These are phyloP conservation scores for Lycodopsis pacificus DNA, from an alignment of 2,797 vertebrate genomes.

Conservation along the genomic window DNA sequence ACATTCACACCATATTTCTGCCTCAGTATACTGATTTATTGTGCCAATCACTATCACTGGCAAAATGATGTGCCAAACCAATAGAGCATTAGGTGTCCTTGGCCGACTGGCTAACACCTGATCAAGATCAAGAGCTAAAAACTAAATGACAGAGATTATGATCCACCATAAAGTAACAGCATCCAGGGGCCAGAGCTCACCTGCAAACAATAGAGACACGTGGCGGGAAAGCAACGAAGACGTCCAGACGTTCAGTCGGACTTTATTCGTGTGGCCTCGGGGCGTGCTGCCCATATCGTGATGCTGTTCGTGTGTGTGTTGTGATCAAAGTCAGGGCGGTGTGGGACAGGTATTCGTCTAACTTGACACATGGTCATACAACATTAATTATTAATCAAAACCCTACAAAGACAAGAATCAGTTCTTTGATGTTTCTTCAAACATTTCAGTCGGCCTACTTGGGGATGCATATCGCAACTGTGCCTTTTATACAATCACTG, in stretches of 20 bases:
- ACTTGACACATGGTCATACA: slow-evolving; percentile 16
- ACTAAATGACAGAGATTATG: slow-evolving; percentile 41
- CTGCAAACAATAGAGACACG: slow-evolving; percentile 46
- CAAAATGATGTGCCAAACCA: slow-evolving; percentile 30
- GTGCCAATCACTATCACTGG: slow-evolving; percentile 31
- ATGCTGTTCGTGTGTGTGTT: slow-evolving; percentile 13
- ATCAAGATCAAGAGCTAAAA: slow-evolving; percentile 47
- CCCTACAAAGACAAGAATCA: slow-evolving; percentile 12
- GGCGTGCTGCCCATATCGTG: slow-evolving; percentile 7
- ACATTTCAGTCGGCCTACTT: neutral
- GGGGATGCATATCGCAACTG: slow-evolving; percentile 20
- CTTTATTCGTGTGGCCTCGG: slow-evolving; percentile 23
- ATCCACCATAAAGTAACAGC: slow-evolving; percentile 60
- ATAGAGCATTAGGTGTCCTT: slow-evolving; percentile 26
- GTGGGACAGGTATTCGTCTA: slow-evolving; percentile 44
- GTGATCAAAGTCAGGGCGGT: slow-evolving; percentile 31
- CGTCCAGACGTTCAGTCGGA: slow-evolving; percentile 30
- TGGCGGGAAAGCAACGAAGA: slow-evolving; percentile 29
- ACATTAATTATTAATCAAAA: slow-evolving; percentile 57
- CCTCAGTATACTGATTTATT: slow-evolving; percentile 43
- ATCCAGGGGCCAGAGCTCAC: slow-evolving; percentile 50
- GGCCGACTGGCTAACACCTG: slow-evolving; percentile 37
- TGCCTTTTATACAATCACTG: slow-evolving; percentile 2
- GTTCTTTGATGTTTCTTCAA: slow-evolving; percentile 14
- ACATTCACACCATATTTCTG: slow-evolving; percentile 16